Conservation (phyloP, 2,888 invertebrate species). For the Tigriopus californicus region DNA sequence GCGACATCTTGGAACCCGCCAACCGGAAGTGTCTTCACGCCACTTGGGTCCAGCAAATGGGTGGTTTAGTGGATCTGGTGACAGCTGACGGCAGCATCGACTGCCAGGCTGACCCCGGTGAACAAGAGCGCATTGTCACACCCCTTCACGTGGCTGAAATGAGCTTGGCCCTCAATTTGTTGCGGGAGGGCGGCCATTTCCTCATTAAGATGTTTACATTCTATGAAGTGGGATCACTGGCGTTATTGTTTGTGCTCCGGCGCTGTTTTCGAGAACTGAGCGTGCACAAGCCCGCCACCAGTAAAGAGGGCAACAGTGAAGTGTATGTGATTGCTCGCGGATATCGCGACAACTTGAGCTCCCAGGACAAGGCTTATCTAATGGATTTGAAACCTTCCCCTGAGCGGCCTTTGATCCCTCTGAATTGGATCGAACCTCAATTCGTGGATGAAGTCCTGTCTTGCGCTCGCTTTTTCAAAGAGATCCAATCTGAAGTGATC, state of each 20-base stretch:
- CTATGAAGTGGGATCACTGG: conserved; percentile 61
- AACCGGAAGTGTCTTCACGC: conserved; percentile 30
- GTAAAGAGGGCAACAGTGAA: conserved; percentile 90
- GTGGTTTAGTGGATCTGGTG: conserved; percentile 27
- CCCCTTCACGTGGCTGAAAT: conserved; percentile 66
- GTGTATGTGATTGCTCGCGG: conserved; percentile 57
- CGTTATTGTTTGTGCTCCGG: conserved; percentile 55
- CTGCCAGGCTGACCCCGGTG: conserved; percentile 61
- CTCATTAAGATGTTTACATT: conserved; percentile 77
- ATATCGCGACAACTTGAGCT: conserved; percentile 28
- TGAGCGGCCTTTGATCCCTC: neutral
- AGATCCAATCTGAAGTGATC: neutral
- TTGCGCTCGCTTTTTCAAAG: neutral
- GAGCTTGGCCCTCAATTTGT: conserved; percentile 48
- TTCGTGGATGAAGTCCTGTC: neutral
- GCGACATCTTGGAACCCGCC: conserved; percentile 50
- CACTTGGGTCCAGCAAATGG: neutral
- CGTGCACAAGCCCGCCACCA: conserved; percentile 70
- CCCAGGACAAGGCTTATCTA: no score
- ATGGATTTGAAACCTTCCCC: no score
- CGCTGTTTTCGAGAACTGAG: conserved; percentile 49
- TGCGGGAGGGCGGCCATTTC: conserved; percentile 52
- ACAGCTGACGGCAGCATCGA: conserved; percentile 90
- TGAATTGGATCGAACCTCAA: neutral
- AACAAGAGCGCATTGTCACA: conserved; percentile 62